Evolutionary conservation across 2,113 vertebrate genomes (phyloP), one percentile per base, ranked within the genome.

Genomic region (Sigmodon hispidus): DNA sequence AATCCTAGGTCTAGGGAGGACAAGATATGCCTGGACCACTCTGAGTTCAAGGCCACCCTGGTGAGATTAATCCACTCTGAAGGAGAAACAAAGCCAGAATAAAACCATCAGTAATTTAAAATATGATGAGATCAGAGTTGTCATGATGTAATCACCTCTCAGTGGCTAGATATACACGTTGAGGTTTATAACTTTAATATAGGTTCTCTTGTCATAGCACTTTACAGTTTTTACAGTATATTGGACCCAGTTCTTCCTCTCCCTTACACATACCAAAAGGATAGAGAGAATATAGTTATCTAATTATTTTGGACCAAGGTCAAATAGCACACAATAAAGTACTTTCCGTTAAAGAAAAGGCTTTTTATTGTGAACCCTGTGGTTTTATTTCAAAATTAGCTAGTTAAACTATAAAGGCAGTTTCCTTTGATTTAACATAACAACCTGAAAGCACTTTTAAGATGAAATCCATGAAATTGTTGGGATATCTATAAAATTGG

Each of bases 301-400:
- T 79, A 67, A 57, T 79, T 69, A 69, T 87, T 21, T 40, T 79
- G 57, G 8, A 45, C 11, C 85, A 79, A 93, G 50, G 63, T 70
- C 61, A 70, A 73, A 59, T 48, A 70, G 67, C 31, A 79, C 13
- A 48, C 73, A 7, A 40, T 70, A 77, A 67, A 67, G n/a, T 63
- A 43, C 1, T 88, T 80, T 59, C 40, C 9, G 22, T 45, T 69
- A 29, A 52, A n/a, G 31, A 70, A 24, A 0, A 61, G 36, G 15
- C 34, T 48, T 77, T 80, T 63, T 81, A 50, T 50, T 24, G 31
- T 88, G 75, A 81, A 81, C 61, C 4, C 16, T 61, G 16, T 80
- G 85, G 34, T 31, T 88, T 93, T 88, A 57, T 88, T 93, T 93
- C 22, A 80, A 87, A 88, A 93, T 72, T 50, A 5, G 10, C 80